Conservation (phyloP, 2,797 vertebrate species). For the Phyllotis vaccarum region DNA sequence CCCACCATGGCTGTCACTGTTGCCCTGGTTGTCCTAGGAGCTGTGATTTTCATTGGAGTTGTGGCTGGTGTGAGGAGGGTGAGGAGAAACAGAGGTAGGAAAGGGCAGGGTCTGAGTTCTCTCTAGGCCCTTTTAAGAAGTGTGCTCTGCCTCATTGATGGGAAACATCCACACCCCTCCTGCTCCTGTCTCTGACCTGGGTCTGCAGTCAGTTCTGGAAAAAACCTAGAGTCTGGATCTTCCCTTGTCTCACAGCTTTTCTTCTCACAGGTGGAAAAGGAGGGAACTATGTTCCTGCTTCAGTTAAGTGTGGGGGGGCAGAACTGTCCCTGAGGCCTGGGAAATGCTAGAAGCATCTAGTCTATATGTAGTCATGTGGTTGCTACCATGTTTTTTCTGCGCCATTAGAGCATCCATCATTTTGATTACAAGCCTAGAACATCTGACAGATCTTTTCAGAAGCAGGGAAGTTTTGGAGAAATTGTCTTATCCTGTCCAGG, state of each 20-base stretch:
- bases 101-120: neutral
- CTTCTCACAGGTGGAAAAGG: neutral
- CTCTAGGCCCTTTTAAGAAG: neutral
- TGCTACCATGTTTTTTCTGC: too few relatives aligned
- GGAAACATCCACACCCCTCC: neutral
- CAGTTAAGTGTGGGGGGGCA: neutral
- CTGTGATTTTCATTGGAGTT: neutral
- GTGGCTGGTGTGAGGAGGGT: neutral
- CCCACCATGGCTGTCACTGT: neutral
- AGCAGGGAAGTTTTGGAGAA: too few relatives aligned
- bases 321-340: neutral
- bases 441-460: too few relatives aligned
- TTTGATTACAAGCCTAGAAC: too few relatives aligned
- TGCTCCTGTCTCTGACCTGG: neutral
- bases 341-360: too few relatives aligned
- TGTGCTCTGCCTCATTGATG: neutral
- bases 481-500: too few relatives aligned
- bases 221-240: neutral
- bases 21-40: neutral
- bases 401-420: too few relatives aligned
- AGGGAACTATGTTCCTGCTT: rapidly evolving
- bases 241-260: neutral
- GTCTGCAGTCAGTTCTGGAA: neutral
- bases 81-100: neutral
- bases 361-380: too few relatives aligned